Percentiles rank a stretch among this genome's conserved stretches.
These are phyloP conservation scores for Anthoscopus minutus DNA, from an alignment of 2,113 vertebrate species.

Conservation along the genomic window DNA sequence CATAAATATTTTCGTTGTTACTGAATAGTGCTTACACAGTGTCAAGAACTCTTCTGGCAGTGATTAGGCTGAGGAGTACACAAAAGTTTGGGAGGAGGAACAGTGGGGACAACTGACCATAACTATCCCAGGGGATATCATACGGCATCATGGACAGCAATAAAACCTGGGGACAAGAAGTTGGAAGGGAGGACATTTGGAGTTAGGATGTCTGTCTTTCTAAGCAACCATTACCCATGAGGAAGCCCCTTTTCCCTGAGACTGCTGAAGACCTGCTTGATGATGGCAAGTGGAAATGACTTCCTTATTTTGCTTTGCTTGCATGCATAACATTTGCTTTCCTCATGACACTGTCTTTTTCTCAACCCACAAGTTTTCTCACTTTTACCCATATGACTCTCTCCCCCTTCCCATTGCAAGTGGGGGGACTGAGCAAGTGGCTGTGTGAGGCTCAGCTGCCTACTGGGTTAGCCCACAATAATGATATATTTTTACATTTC, in stretches of 20 bases:
- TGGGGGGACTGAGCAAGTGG: background rate
- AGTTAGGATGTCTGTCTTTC: background rate
- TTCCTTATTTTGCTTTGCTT: background rate
- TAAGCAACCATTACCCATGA: fast-evolving
- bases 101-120: fast-evolving
- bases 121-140: background rate
- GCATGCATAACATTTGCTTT: background rate
- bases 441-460: background rate
- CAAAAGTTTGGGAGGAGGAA: background rate
- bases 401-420: background rate
- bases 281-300: background rate
- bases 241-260: background rate
- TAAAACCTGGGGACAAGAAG: background rate
- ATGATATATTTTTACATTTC: background rate
- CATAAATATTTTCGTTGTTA: background rate
- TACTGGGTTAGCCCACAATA: background rate
- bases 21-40: background rate
- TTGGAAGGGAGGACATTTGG: fast-evolving
- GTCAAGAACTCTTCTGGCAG: background rate
- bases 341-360: background rate
- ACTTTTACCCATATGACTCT: background rate
- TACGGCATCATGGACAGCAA: background rate
- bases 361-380: background rate
- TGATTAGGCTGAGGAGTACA: background rate
- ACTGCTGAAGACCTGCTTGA: background rate